These are phyloP conservation scores for Noctua janthina DNA, from an alignment of 2,888 invertebrate species.

Conservation along the genomic window DNA sequence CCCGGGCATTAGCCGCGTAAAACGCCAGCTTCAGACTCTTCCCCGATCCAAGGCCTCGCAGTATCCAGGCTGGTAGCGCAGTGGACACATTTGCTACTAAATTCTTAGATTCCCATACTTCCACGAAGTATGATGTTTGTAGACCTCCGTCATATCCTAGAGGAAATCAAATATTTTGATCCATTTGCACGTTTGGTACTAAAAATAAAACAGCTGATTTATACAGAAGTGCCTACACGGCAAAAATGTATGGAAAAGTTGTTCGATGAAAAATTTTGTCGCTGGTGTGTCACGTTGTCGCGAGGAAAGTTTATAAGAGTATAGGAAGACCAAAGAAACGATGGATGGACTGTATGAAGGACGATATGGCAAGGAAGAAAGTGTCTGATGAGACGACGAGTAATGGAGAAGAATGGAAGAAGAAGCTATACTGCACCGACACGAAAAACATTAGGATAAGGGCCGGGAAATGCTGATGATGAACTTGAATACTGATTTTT, in stretches of 20 bases:
- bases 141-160: slow-evolving; percentile 95
- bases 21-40: slow-evolving; percentile 94
- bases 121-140: slow-evolving; percentile 93
- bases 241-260: not conserved
- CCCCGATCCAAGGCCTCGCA: slow-evolving; percentile 94
- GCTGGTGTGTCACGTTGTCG: too few species aligned
- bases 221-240: not conserved
- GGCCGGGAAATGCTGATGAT: too few species aligned
- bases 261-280: too few species aligned
- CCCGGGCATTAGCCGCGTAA: slow-evolving; percentile 95
- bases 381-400: too few species aligned
- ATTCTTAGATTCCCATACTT: slow-evolving; percentile 92
- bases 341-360: too few species aligned
- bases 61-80: slow-evolving; percentile 93
- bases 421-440: not conserved
- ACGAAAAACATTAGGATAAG: too few species aligned
- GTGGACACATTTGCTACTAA: slow-evolving; percentile 93
- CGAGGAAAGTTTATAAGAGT: too few species aligned
- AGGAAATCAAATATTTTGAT: not conserved
- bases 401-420: not conserved
- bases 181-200: not conserved
- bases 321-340: too few species aligned
- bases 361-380: too few species aligned
- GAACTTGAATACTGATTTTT: not conserved
- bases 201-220: not conserved